Evolutionary conservation across 2,888 invertebrate species (phyloP).

Genomic region (Lamellibrachia satsuma): DNA sequence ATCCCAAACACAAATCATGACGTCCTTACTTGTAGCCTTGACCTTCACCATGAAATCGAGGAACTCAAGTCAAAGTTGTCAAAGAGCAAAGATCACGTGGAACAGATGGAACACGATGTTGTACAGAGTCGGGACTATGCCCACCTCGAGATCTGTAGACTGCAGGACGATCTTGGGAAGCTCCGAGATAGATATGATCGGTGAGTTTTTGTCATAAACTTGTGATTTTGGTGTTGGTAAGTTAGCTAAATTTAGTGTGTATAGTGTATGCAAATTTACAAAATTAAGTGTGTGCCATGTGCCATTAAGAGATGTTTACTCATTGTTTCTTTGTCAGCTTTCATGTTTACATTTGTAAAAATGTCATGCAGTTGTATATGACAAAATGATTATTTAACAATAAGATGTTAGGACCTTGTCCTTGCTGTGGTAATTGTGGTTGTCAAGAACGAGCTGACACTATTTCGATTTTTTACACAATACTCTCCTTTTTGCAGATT

Average conservation of each 20-base stretch:
- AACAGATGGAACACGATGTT: constrained; percentile 86
- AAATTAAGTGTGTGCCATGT: background rate
- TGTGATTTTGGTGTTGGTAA: background rate
- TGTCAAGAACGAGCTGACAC: background rate
- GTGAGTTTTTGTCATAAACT: constrained; percentile 62
- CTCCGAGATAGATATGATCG: constrained; percentile 94
- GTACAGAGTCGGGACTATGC: constrained; percentile 77
- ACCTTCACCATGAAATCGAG: constrained; percentile 87
- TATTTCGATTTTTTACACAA: background rate
- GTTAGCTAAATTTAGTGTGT: background rate
- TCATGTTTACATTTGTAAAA: too few relatives aligned
- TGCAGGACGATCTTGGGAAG: constrained; percentile 83
- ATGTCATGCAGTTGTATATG: too few relatives aligned
- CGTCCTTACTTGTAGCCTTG: constrained; percentile 66
- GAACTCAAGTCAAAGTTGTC: constrained; percentile 82
- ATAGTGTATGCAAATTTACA: background rate
- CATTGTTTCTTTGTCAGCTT: background rate
- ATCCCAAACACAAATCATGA: background rate
- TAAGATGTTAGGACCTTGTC: background rate
- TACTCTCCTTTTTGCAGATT: constrained; percentile 71
- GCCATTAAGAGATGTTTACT: background rate
- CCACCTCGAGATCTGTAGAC: constrained; percentile 77
- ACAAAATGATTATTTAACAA: too few relatives aligned
- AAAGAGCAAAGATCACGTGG: constrained; percentile 84
- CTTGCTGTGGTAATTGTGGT: background rate